Base-by-base conservation (phyloP, 2,888 invertebrate species). In the Acronicta aceris region DNA sequence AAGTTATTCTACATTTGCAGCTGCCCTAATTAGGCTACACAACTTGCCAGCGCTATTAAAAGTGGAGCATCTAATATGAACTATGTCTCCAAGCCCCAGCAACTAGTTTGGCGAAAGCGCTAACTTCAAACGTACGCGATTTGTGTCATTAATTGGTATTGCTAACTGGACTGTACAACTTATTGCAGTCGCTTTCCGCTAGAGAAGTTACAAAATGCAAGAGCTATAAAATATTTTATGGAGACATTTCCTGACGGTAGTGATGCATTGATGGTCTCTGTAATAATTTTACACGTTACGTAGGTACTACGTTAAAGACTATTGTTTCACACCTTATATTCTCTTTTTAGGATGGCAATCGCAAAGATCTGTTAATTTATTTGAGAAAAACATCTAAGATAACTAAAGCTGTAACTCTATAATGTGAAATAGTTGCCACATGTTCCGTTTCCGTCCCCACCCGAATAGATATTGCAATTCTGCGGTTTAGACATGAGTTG, bases 381-480 rank as follows among this genome's bases (percentile, higher is more conserved):
- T 12, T 50, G 13, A 41, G 8, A 33, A 33, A 61, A 67, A 49
- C 40, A 9, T 17, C 3, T 12, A 33, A 38, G 42, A 52, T 33
- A 46, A 17, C 58, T 60, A 25, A 33, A 61, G 21, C 45, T 58
- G 41, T 38, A 63, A 49, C 21, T 57, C 13, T 50, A 47, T 38
- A 61, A 61, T 57, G 58, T 59, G 54, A 60, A 59, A 82, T 81
- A 61, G 81, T 74, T 67, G 65, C 77, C 80, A 84, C 74, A 70
- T 82, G 81, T 78, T 71, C 61, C 71, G 73, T 75, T 83, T 85
- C 78, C 79, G 67, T 61, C 59, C 71, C 63, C 56, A 76, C 73
- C 69, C 59, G 62, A 64, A 70, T 73, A 73, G 71, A 81, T 81
- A 81, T 81, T 79, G 76, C 76, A 63, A 67, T 59, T 67, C 64